These are phyloP conservation scores for Heterodera carotae DNA, from an alignment of 1,140 invertebrate genomes.

Conservation along the genomic window DNA sequence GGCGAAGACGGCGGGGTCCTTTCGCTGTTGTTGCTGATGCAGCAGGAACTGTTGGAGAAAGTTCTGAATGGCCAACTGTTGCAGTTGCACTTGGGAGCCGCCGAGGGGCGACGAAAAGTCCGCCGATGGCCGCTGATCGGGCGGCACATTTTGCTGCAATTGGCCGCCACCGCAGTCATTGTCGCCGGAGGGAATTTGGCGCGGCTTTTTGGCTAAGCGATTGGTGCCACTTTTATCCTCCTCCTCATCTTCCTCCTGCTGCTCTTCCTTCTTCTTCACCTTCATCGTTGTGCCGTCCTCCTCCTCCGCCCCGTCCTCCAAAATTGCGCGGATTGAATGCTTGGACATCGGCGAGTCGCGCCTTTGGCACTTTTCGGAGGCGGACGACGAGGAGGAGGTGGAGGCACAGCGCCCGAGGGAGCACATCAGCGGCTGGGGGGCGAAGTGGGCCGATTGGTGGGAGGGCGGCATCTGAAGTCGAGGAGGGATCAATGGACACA, in stretches of 20 bases:
- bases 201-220: neutral
- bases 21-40: constrained; percentile 4
- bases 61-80: constrained; percentile 1
- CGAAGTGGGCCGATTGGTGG: neutral
- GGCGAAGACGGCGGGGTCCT: neutral
- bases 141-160: neutral
- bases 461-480: neutral
- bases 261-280: neutral
- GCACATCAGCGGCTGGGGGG: neutral
- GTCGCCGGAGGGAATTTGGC: neutral
- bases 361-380: neutral
- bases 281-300: neutral
- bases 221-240: neutral
- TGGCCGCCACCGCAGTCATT: neutral
- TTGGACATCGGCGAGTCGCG: neutral
- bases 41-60: constrained; percentile 6
- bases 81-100: neutral
- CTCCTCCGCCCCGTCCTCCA: neutral
- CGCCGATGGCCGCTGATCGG: neutral
- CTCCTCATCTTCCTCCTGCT: neutral
- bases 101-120: neutral
- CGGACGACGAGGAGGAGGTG: neutral
- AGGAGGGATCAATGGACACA: neutral
- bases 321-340: neutral
- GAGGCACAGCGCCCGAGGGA: neutral